A percentile compares a stretch with the other conserved stretches of the same genome.
These are phyloP conservation scores for Apolygus lucorum DNA, from an alignment of 1,140 invertebrate genomes.

Conservation along the genomic window DNA sequence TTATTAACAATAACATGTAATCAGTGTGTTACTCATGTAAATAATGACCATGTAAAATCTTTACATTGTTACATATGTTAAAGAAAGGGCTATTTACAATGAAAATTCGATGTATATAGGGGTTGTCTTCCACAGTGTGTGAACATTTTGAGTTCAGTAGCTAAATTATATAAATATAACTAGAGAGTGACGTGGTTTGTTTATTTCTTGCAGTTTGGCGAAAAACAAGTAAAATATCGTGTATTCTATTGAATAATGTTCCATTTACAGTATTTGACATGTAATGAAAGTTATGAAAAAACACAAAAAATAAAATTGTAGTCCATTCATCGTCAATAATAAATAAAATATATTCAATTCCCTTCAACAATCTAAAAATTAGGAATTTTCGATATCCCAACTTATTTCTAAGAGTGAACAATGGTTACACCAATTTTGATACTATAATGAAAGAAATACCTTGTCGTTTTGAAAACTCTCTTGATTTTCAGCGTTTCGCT, in stretches of 20 bases:
- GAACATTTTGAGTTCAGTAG: constrained; percentile 9
- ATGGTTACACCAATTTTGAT: constrained; percentile 27
- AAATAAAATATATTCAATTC: neutral
- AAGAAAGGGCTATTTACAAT: neutral
- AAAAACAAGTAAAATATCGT: neutral
- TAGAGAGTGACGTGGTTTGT: neutral
- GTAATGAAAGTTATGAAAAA: neutral
- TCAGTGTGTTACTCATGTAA: no score
- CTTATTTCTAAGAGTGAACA: neutral
- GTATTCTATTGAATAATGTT: neutral
- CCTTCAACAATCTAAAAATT: constrained; percentile 7
- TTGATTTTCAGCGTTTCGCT: constrained; percentile 17
- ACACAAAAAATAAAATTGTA: neutral
- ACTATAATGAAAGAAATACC: constrained; percentile 9
- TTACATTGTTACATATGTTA: no score
- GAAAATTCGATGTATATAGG: constrained; percentile 6
- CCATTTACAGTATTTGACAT: neutral
- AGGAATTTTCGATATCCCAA: constrained; percentile 7
- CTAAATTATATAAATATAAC: neutral
- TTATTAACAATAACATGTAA: constrained; percentile 3
- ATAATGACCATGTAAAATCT: no score
- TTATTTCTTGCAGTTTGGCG: constrained; percentile 1
- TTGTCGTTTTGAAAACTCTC: neutral
- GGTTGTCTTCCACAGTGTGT: constrained; percentile 28
- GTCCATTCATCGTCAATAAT: constrained; percentile 9